Evolutionary conservation across 2,888 invertebrate genomes (phyloP), one percentile per base, ranked within the genome.

Genomic region (Neoascia interrupta): DNA sequence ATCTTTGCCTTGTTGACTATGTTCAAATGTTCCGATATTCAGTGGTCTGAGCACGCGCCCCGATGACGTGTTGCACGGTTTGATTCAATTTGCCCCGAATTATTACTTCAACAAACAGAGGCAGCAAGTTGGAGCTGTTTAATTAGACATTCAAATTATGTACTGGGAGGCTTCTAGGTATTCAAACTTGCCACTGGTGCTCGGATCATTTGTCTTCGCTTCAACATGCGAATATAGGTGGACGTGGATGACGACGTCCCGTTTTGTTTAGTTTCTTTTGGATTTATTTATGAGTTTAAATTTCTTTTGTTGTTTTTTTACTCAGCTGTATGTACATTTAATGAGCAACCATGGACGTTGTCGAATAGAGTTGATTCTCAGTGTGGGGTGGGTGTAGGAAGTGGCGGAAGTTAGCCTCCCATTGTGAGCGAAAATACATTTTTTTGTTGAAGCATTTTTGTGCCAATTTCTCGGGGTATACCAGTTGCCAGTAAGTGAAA

Each of bases 241-340:
- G 31, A n/a, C n/a, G 8, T 31, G 76, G 63, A 76, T 76, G 76
- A 76, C n/a, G n/a, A n/a, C 76, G 76, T 70, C 58, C 70, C 64
- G 64, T 76, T 76, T 53, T 53, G 31, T 56, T 70, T 64, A 34
- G 70, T 58, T 76, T 51, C 69, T 68, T 75, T 74, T 74, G 28
- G 69, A 69, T 69, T 56, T 31, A 49, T 75, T 70, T 70, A 53
- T 70, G 56, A 76, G 63, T 70, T 76, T 58, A 41, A 47, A 76
- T 64, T 53, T 64, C 70, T 76, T 76, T 76, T 76, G 76, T 70
- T 76, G 39, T 51, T 76, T 76, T 64, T 4, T 31, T 3, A 31
- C 31, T 31, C 8, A 63, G 39, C 70, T 64, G 34, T 58, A 63
- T 63, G 53, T 58, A 63, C 75, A 70, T 58, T 53, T 60, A 63